phyloP scores from a whole-genome alignment of 2,113 vertebrate species.

The Indicator indicator region DNA sequence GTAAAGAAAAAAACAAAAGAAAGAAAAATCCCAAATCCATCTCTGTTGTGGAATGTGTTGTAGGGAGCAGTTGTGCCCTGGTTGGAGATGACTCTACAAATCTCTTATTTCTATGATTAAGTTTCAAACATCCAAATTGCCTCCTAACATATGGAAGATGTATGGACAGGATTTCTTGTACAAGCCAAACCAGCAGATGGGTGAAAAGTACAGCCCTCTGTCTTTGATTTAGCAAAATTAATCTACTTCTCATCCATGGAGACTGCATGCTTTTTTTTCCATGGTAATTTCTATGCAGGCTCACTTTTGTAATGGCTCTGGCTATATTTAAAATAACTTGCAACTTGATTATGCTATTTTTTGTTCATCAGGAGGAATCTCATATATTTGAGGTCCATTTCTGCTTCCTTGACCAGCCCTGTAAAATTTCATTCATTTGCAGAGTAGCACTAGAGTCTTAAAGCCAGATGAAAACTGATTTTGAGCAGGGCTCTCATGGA shows the following conservation, averaged over 20 bases:
- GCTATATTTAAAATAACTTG: background rate
- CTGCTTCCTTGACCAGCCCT: background rate
- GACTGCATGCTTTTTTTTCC: background rate
- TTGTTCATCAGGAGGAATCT: background rate
- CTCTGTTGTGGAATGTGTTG: background rate
- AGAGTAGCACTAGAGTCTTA: background rate
- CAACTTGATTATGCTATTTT: background rate
- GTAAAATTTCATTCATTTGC: background rate
- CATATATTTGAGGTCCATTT: background rate
- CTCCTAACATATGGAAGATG: slow-evolving; percentile 30
- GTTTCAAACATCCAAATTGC: slow-evolving; percentile 13
- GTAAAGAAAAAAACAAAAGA: background rate
- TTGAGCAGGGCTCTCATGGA: background rate
- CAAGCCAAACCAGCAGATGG: slow-evolving; percentile 9
- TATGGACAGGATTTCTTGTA: slow-evolving; percentile 7
- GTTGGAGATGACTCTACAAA: background rate
- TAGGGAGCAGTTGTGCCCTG: background rate
- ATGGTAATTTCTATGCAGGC: background rate
- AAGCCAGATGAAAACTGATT: background rate
- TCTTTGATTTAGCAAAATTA: slow-evolving; percentile 28
- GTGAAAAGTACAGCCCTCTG: slow-evolving; percentile 5
- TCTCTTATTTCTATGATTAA: slow-evolving; percentile 29
- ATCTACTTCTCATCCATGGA: background rate
- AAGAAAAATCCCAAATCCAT: too few relatives aligned
- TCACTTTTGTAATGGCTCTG: background rate